These are phyloP conservation scores for Rhodinocichla rosea DNA, from an alignment of 2,113 vertebrate genomes.

Conservation along the genomic window DNA sequence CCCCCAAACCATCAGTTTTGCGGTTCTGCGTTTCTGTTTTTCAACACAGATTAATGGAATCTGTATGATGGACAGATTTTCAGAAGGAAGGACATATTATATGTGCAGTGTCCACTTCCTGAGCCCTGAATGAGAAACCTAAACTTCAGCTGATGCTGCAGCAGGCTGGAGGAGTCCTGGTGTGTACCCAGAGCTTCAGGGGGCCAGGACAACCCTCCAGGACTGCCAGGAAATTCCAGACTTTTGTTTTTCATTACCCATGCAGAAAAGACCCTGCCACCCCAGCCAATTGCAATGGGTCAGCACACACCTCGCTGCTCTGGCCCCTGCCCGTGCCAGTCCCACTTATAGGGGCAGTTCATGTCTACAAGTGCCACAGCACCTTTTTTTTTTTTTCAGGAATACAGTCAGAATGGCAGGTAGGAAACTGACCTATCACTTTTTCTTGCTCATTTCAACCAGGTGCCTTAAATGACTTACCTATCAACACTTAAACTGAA, in stretches of 20 bases:
- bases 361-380: not conserved
- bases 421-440: not conserved
- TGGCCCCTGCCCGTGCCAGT: not conserved
- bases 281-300: not conserved
- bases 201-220: not conserved
- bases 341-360: rapidly evolving
- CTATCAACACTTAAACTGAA: not conserved
- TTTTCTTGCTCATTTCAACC: not conserved
- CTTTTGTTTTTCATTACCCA: not conserved
- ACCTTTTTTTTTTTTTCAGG: not conserved
- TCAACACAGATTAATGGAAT: not conserved
- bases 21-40: not conserved
- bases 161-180: not conserved
- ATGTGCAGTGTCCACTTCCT: not conserved
- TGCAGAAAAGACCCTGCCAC: not conserved
- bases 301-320: rapidly evolving
- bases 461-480: not conserved
- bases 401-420: not conserved
- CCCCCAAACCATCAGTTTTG: not conserved
- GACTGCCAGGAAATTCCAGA: not conserved
- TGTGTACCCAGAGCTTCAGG: not conserved
- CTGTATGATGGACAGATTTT: not conserved
- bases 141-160: not conserved
- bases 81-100: not conserved
- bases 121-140: not conserved